Evolutionary conservation across 1,140 invertebrate genomes (phyloP).

Genomic region (Ostrea edulis): DNA sequence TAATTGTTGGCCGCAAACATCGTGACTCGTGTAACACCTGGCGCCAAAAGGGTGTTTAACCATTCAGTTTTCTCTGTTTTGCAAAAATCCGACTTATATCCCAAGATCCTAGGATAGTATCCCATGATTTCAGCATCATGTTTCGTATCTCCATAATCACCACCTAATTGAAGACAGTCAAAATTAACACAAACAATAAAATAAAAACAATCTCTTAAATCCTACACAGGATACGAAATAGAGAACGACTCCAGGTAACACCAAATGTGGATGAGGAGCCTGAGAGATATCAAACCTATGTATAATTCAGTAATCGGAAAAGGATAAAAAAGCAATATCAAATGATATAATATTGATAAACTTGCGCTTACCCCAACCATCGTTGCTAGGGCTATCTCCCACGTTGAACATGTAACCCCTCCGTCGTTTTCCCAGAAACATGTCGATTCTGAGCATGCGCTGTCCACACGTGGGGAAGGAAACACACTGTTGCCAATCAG

Average conservation of each 20-base stretch:
- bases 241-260: too few relatives aligned
- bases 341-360: not conserved
- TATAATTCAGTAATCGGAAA: not conserved
- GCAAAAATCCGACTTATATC: not conserved
- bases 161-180: not conserved
- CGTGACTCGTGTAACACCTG: not conserved
- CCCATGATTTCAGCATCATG: conserved; percentile 22
- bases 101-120: not conserved
- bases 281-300: not conserved
- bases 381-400: conserved; percentile 25
- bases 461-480: not conserved
- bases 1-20: conserved; percentile 10
- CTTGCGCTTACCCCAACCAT: not conserved
- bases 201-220: too few relatives aligned
- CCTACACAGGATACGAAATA: too few relatives aligned
- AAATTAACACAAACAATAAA: not conserved
- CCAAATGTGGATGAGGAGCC: too few relatives aligned
- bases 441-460: conserved; percentile 26
- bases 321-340: not conserved
- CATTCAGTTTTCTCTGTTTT: not conserved
- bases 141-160: not conserved
- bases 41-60: not conserved
- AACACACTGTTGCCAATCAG: not conserved
- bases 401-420: conserved; percentile 18
- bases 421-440: not conserved